Percentiles rank a stretch among this genome's conserved stretches.
Evolutionary conservation across 2,113 vertebrate genomes (phyloP).

Genomic region (Asarcornis scutulata): DNA sequence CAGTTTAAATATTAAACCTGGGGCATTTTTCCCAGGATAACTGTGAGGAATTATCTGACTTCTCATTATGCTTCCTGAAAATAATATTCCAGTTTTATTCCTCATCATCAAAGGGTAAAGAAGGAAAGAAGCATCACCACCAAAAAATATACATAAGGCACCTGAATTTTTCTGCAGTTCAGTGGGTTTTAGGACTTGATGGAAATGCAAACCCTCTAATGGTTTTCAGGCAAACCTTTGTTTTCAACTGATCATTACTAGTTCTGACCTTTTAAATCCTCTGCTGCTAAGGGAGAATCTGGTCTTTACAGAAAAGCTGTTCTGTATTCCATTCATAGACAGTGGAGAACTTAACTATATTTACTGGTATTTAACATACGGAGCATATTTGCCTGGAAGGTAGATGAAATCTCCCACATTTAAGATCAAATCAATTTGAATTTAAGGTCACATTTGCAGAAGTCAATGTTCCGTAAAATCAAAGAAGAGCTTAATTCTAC

Average conservation of each 20-base stretch:
- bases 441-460: conserved; percentile 71
- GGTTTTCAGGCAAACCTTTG: conserved; percentile 36
- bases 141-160: background rate
- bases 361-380: conserved; percentile 70
- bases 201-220: conserved; percentile 2
- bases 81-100: background rate
- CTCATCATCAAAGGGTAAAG: background rate
- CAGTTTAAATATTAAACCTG: background rate
- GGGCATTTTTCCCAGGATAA: background rate
- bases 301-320: conserved; percentile 64
- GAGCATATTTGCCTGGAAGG: conserved; percentile 68
- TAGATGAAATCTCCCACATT: conserved; percentile 64
- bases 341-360: conserved; percentile 62
- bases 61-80: background rate
- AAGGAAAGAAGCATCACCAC: background rate
- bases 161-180: background rate
- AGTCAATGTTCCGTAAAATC: conserved; percentile 58
- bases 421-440: conserved; percentile 71
- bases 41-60: background rate
- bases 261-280: conserved; percentile 70
- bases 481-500: conserved; percentile 59
- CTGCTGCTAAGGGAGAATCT: conserved; percentile 65
- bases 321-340: conserved; percentile 56
- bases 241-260: conserved; percentile 66
- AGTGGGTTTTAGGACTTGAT: conserved; percentile 12